These are phyloP conservation scores for Lepetodrilus schrolli DNA, from an alignment of 2,888 invertebrate genomes.

Conservation along the genomic window DNA sequence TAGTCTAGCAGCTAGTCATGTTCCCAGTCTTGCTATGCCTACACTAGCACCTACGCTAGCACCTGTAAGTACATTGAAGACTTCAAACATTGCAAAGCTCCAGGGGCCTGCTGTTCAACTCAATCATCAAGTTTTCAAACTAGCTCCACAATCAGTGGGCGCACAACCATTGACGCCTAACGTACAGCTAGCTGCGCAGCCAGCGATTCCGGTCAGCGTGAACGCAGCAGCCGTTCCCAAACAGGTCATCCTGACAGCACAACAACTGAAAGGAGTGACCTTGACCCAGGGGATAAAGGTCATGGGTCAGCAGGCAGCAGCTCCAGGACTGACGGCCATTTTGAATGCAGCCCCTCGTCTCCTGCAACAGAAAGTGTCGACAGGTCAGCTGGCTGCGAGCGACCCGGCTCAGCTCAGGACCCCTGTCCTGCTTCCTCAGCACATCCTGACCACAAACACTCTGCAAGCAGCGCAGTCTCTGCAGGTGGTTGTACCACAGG, in stretches of 20 bases:
- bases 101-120: too few relatives aligned
- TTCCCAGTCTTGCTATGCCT: neutral
- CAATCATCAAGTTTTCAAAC: conserved; percentile 6
- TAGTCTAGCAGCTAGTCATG: neutral
- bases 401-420: neutral
- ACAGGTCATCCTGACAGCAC: conserved; percentile 6
- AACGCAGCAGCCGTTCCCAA: conserved; percentile 4
- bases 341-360: neutral
- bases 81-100: too few relatives aligned
- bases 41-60: too few relatives aligned
- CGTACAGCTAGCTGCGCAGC: too few relatives aligned
- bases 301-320: neutral
- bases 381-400: neutral
- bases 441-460: neutral
- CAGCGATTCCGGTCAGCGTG: too few relatives aligned
- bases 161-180: too few relatives aligned
- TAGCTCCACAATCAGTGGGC: conserved; percentile 13
- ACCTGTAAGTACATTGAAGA: too few relatives aligned
- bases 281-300: neutral
- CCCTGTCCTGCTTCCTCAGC: neutral
- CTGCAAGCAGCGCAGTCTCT: neutral
- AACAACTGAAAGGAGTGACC: neutral
- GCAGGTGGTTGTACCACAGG: too few relatives aligned
- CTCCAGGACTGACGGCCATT: neutral
- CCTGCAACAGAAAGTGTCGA: neutral